Conservation (phyloP, 2,797 vertebrate species). For the Valencia hispanica region DNA sequence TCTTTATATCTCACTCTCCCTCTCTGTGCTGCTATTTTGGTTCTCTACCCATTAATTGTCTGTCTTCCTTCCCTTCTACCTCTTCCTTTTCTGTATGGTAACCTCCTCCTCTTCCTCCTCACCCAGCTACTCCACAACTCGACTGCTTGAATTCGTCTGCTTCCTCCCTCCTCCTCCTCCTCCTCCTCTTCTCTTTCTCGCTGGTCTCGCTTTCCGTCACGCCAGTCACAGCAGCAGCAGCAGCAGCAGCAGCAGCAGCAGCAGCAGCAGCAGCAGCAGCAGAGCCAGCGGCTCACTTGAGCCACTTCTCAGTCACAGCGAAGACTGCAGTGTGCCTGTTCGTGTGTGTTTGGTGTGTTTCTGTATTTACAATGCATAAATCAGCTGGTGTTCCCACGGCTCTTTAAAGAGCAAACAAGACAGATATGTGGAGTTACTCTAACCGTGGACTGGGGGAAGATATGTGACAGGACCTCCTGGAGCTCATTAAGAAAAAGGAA, state of each 20-base stretch:
- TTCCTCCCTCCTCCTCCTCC: slow-evolving; percentile 45
- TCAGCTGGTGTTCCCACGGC: slow-evolving; percentile 36
- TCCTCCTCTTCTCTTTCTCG: slow-evolving; percentile 34
- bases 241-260: slow-evolving; percentile 28
- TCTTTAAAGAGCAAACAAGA: slow-evolving; percentile 30
- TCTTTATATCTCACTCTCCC: slow-evolving; percentile 20
- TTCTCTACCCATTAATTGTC: slow-evolving; percentile 64
- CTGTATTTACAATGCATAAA: slow-evolving; percentile 39
- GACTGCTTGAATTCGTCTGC: slow-evolving; percentile 58
- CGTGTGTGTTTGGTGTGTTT: slow-evolving; percentile 29
- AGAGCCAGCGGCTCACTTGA: slow-evolving; percentile 52
- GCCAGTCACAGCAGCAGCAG: slow-evolving; percentile 67
- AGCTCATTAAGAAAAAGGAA: slow-evolving; percentile 63
- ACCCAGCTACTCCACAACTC: slow-evolving; percentile 33
- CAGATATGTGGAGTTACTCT: slow-evolving; percentile 54
- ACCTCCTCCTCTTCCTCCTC: slow-evolving; percentile 36
- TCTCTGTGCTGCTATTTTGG: slow-evolving; percentile 54
- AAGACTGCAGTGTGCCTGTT: slow-evolving; percentile 58
- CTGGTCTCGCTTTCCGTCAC: slow-evolving; percentile 66
- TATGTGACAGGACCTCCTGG: slow-evolving; percentile 42
- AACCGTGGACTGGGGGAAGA: slow-evolving; percentile 45
- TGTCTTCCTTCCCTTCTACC: slow-evolving; percentile 70
- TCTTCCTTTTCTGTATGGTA: slow-evolving; percentile 65
- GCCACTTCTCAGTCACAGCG: slow-evolving; percentile 63
- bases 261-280: slow-evolving; percentile 43